Base-by-base conservation (phyloP, 2,888 invertebrate genomes). In the Micropterix aruncella region DNA sequence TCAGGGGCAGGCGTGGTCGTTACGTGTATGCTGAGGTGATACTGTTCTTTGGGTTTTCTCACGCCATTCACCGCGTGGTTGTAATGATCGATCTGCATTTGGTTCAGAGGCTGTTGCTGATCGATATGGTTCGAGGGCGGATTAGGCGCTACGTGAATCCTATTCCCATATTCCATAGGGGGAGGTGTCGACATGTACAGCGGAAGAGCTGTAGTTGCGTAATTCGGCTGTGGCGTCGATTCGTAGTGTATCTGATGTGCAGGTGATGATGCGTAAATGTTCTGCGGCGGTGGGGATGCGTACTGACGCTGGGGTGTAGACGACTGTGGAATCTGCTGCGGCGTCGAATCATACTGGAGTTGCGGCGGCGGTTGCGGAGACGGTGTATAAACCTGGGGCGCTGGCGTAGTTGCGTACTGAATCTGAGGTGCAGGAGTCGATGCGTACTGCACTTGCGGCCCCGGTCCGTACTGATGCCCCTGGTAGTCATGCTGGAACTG, bases 41-140 rank as follows among this genome's bases (percentile, higher is more conserved):
- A 27, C 12, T 27, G 27, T 12, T 27, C 27, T 27, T 27, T 27
- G 7, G 27, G 27, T 27, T 5, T 27, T 7, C 12, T 60, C 0
- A 68, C 55, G 3, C 67, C 67, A 50, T 62, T 65, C 3, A 58
- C 63, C 14, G 67, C 62, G 49, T 68, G 70, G 49, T 70, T 66
- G 46, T 65, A 70, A 53, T 68, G 67, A 50, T 69, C 66, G 43
- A 66, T 63, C 51, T 63, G 62, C 49, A 67, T 58, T 47, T 63
- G 27, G 27, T 27, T 27, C 12, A 27, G 12, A 27, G 5, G 5
- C 12, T 5, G 12, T 7, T 27, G 7, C 5, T 5, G 27, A 7
- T 12, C 27, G 5, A 27, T 27, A 12, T 27, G 27, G 27, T 27
- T 27, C 7, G 27, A 27, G 12, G 27, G 12, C 5, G 5, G 27